Evolutionary conservation across 2,797 vertebrate species (phyloP).

Genomic region (Liasis olivaceus): DNA sequence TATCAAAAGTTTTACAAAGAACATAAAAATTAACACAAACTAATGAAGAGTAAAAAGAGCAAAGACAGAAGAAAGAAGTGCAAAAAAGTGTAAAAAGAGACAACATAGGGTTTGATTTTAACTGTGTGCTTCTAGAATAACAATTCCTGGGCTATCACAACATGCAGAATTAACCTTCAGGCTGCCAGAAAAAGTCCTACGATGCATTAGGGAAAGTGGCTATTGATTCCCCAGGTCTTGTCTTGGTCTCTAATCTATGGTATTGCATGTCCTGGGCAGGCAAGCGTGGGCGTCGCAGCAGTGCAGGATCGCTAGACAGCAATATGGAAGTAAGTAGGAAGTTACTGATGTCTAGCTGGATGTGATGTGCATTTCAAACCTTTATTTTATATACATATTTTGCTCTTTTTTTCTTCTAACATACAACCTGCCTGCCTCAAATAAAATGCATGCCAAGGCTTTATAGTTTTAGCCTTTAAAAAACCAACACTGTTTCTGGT

Average conservation of each 20-base stretch:
- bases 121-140: conserved; percentile 36
- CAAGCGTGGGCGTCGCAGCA: conserved; percentile 98
- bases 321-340: conserved; percentile 99
- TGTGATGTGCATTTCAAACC: conserved; percentile 87
- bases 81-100: too few relatives aligned
- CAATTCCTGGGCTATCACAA: conserved; percentile 14
- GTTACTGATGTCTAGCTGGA: conserved; percentile 81
- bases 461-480: conserved; percentile 67
- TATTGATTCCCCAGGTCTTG: conserved; percentile 79
- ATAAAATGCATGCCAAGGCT: conserved; percentile 90
- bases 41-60: too few relatives aligned
- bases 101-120: background rate
- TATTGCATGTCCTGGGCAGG: conserved; percentile 98
- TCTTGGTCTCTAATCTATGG: conserved; percentile 94
- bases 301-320: conserved; percentile 99
- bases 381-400: conserved; percentile 78
- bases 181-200: conserved; percentile 64
- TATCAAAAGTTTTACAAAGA: too few relatives aligned
- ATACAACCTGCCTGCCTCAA: conserved; percentile 87
- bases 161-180: conserved; percentile 8
- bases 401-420: conserved; percentile 71
- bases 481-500: conserved; percentile 68
- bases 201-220: conserved; percentile 67
- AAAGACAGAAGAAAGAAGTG: too few relatives aligned
- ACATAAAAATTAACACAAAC: too few relatives aligned